These are phyloP conservation scores for Vombatus ursinus DNA, from an alignment of 2,113 vertebrate genomes.

Conservation along the genomic window DNA sequence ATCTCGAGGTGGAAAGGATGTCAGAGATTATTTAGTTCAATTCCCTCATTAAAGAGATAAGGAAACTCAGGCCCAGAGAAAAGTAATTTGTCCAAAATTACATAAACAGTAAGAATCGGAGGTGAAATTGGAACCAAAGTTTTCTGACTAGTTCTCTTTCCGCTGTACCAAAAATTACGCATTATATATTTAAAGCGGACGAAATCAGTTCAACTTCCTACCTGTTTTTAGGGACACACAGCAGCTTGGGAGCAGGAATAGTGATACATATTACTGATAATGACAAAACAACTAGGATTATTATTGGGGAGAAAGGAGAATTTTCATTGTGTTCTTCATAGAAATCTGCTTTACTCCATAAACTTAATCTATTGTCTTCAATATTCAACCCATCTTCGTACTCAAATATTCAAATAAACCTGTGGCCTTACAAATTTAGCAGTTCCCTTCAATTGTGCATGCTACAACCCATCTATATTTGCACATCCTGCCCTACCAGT, in stretches of 20 bases:
- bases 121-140: not conserved
- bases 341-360: not conserved
- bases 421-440: not conserved
- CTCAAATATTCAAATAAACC: not conserved
- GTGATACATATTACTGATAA: not conserved
- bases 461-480: not conserved
- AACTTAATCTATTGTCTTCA: not conserved
- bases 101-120: not conserved
- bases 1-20: not conserved
- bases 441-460: not conserved
- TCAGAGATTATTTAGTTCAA: not conserved
- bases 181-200: not conserved
- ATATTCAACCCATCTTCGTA: not conserved
- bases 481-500: not conserved
- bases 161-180: not conserved
- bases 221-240: not conserved
- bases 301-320: not conserved
- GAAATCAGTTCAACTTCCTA: not conserved
- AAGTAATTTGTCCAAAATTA: conserved; percentile 22
- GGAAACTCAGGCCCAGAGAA: conserved; percentile 24
- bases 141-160: not conserved
- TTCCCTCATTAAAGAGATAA: not conserved
- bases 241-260: not conserved
- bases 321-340: not conserved
- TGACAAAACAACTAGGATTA: not conserved